phyloP scores from a whole-genome alignment of 2,797 vertebrate genomes.

The Melanogrammus aeglefinus region DNA sequence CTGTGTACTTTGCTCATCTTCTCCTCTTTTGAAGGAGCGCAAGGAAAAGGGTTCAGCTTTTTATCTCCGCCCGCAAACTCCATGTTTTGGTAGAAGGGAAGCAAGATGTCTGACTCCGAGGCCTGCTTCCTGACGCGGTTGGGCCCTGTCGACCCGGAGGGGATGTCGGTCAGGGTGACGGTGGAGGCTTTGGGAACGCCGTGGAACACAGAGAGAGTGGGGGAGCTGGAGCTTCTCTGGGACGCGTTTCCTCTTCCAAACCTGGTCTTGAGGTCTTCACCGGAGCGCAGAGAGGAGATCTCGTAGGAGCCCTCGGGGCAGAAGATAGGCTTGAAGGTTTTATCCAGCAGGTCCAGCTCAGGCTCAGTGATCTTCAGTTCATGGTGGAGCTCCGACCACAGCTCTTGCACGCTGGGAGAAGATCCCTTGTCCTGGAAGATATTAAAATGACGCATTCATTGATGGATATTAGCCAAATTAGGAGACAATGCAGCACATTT shows the following conservation, averaged over 20 bases:
- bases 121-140: constrained; percentile 54
- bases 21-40: constrained; percentile 25
- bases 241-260: constrained; percentile 59
- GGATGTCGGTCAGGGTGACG: constrained; percentile 37
- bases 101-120: constrained; percentile 62
- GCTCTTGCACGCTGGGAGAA: constrained; percentile 40
- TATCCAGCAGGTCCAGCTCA: constrained; percentile 72
- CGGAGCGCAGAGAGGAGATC: constrained; percentile 8
- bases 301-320: constrained; percentile 41
- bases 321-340: constrained; percentile 58
- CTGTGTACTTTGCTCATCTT: constrained; percentile 37
- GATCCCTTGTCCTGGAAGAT: constrained; percentile 44
- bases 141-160: constrained; percentile 30
- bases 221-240: constrained; percentile 73
- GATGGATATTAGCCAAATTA: neutral
- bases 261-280: constrained; percentile 50
- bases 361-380: constrained; percentile 87
- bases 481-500: neutral
- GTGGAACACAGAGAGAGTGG: constrained; percentile 64
- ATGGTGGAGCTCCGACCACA: constrained; percentile 80
- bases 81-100: constrained; percentile 46
- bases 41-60: constrained; percentile 21
- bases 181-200: constrained; percentile 52
- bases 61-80: constrained; percentile 31
- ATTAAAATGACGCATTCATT: neutral